Conservation (phyloP, 2,113 vertebrate species). For the Ailurus styani region DNA sequence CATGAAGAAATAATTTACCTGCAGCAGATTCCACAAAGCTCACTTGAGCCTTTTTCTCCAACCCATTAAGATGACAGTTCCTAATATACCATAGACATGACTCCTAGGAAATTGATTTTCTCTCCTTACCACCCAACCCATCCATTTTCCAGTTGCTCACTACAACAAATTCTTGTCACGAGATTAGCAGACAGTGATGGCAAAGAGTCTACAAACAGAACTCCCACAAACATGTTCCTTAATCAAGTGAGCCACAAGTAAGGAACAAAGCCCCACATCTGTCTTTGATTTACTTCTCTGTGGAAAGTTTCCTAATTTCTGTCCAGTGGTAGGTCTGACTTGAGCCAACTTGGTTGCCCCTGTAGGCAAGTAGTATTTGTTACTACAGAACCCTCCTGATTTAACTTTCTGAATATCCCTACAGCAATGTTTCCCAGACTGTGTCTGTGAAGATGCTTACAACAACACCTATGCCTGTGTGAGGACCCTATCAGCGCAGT, state of each 20-base stretch:
- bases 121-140: not conserved
- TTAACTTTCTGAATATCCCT: slow-evolving; percentile 31
- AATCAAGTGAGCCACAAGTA: not conserved
- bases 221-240: not conserved
- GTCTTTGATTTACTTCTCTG: not conserved
- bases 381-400: not conserved
- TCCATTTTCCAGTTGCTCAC: not conserved
- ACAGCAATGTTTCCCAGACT: slow-evolving; percentile 98
- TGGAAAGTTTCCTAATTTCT: not conserved
- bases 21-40: not conserved
- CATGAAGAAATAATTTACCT: not conserved
- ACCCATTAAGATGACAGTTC: not conserved
- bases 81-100: not conserved
- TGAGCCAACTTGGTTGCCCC: not conserved
- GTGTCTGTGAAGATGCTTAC: slow-evolving; percentile 97
- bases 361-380: not conserved
- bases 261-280: not conserved
- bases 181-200: not conserved
- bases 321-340: not conserved
- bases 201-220: not conserved
- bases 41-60: not conserved
- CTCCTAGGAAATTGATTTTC: not conserved
- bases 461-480: slow-evolving; percentile 98
- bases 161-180: not conserved
- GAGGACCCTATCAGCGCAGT: slow-evolving; percentile 86